phyloP scores from a whole-genome alignment of 2,113 vertebrate genomes.

The Calidris pugnax region DNA sequence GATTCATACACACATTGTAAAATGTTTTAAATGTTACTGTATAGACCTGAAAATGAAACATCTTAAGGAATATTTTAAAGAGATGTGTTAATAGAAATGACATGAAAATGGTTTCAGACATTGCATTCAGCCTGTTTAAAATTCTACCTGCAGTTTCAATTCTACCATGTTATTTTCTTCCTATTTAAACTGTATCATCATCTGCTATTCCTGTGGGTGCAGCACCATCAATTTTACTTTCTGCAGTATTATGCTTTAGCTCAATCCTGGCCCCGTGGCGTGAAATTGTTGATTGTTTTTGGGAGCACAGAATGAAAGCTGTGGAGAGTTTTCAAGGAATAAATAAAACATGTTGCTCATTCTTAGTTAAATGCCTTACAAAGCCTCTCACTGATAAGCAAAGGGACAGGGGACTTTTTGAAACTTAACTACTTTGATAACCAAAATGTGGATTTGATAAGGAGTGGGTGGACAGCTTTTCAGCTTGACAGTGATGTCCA shows the following conservation, averaged over 20 bases:
- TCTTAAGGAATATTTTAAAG: not conserved
- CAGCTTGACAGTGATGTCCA: not conserved
- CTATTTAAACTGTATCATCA: not conserved
- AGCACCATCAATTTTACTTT: not conserved
- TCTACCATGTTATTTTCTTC: not conserved
- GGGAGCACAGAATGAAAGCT: not conserved
- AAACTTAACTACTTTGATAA: not conserved
- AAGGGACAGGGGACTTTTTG: not conserved
- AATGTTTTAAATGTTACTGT: not conserved
- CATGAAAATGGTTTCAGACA: not conserved
- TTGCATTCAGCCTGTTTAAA: not conserved
- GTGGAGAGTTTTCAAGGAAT: not conserved
- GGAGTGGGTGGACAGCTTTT: not conserved
- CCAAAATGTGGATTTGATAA: not conserved
- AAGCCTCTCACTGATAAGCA: not conserved
- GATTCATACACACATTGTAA: not conserved
- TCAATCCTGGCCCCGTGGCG: not conserved
- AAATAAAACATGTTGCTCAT: not conserved
- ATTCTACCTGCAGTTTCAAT: not conserved
- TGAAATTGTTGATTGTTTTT: not conserved
- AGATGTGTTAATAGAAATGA: not conserved
- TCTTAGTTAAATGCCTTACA: not conserved
- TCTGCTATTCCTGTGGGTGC: not conserved
- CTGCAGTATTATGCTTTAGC: not conserved
- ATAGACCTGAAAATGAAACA: not conserved